These are phyloP conservation scores for Aulostomus chinensis DNA, from an alignment of 2,797 vertebrate genomes.

Conservation along the genomic window DNA sequence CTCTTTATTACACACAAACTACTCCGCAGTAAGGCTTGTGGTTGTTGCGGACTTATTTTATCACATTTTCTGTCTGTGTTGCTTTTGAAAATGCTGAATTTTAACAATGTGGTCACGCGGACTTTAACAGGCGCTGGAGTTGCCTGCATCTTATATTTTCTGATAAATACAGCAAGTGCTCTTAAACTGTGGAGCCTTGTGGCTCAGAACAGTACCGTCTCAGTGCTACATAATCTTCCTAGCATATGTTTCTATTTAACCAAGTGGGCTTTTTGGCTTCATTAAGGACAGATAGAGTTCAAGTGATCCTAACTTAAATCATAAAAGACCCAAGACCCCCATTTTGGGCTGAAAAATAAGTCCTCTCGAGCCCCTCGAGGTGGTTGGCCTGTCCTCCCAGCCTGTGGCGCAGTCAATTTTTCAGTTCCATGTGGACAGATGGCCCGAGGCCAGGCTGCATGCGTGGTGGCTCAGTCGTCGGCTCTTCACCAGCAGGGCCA, in stretches of 20 bases:
- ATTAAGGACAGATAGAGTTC: constrained; percentile 28
- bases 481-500: constrained; percentile 32
- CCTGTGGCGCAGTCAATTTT: constrained; percentile 72
- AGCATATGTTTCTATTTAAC: constrained; percentile 49
- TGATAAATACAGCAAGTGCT: constrained; percentile 14
- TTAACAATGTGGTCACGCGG: not conserved
- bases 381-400: constrained; percentile 43
- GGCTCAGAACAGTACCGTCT: constrained; percentile 34
- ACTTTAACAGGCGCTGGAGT: not conserved
- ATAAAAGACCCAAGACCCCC: constrained; percentile 11
- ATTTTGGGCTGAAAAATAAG: constrained; percentile 36
- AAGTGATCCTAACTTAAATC: constrained; percentile 27
- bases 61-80: constrained; percentile 8
- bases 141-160: constrained; percentile 6
- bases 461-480: constrained; percentile 58
- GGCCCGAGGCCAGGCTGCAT: constrained; percentile 66
- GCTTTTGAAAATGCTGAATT: constrained; percentile 5
- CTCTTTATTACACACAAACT: not conserved
- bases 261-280: constrained; percentile 38
- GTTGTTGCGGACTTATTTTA: constrained; percentile 8
- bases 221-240: constrained; percentile 23
- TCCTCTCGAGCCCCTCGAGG: constrained; percentile 33
- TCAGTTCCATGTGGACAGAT: constrained; percentile 72
- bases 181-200: constrained; percentile 18
- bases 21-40: not conserved